Conservation (phyloP, 2,797 vertebrate genomes). For the Alectoris magna region DNA sequence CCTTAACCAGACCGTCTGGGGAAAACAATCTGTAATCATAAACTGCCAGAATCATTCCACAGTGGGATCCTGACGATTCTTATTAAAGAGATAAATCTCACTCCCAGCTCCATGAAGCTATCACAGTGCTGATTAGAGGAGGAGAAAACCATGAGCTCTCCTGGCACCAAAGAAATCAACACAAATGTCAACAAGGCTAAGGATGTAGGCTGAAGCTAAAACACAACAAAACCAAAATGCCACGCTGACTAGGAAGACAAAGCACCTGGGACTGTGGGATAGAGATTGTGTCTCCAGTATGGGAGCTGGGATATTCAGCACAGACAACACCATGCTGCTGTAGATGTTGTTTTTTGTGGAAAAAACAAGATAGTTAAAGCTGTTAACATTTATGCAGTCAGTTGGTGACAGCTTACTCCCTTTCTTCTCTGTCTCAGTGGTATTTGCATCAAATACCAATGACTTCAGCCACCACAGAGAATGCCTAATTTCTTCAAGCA, state of each 20-base stretch:
- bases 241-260: constrained; percentile 8
- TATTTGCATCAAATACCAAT: background rate
- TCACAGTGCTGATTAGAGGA: constrained; percentile 14
- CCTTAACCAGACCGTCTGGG: background rate
- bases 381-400: background rate
- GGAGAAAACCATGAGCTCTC: constrained; percentile 32
- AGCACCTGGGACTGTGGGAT: background rate
- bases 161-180: constrained; percentile 52
- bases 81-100: constrained; percentile 78
- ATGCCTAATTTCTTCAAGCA: background rate
- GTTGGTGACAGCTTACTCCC: background rate
- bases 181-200: constrained; percentile 24
- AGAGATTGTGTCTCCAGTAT: background rate
- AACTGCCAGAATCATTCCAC: constrained; percentile 52
- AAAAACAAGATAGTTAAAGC: background rate
- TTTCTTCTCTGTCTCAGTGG: background rate
- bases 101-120: constrained; percentile 43
- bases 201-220: constrained; percentile 20
- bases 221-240: background rate
- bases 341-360: background rate
- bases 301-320: background rate
- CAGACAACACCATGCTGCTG: background rate
- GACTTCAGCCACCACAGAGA: background rate
- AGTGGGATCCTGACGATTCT: constrained; percentile 48
- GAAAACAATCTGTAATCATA: constrained; percentile 56